Conservation (phyloP, 2,113 vertebrate genomes). For the Alexandromys fortis region DNA sequence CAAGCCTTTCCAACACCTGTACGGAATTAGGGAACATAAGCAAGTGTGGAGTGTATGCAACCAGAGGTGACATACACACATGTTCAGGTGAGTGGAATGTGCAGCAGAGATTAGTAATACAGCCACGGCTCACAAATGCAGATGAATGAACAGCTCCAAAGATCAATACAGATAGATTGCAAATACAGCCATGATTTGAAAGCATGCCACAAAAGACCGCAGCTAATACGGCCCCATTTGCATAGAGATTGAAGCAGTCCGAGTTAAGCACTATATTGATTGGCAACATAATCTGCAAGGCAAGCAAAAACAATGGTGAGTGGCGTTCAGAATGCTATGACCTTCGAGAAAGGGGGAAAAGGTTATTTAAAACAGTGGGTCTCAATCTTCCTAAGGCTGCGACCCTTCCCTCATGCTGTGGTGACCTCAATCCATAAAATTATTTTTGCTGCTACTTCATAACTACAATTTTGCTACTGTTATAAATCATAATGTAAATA, state of each 20-base stretch:
- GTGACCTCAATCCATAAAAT: neutral
- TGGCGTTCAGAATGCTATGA: neutral
- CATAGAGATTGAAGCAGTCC: neutral
- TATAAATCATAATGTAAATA: neutral
- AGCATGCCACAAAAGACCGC: neutral
- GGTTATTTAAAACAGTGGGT: neutral
- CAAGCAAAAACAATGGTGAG: neutral
- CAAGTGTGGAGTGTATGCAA: neutral
- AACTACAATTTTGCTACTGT: neutral
- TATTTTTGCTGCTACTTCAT: neutral
- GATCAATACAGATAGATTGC: neutral
- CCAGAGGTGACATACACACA: neutral
- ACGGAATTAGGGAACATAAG: neutral
- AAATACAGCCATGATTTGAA: neutral
- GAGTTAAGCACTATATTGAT: neutral
- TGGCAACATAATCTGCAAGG: neutral
- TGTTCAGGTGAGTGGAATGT: neutral
- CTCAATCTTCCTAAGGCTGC: neutral
- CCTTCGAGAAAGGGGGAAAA: neutral
- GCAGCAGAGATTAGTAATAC: neutral
- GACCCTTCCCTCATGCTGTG: neutral
- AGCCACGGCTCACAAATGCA: neutral
- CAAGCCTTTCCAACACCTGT: neutral
- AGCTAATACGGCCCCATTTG: neutral
- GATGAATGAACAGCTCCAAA: neutral